Conservation (phyloP, 1,140 invertebrate genomes). For the Sinella curviseta region DNA sequence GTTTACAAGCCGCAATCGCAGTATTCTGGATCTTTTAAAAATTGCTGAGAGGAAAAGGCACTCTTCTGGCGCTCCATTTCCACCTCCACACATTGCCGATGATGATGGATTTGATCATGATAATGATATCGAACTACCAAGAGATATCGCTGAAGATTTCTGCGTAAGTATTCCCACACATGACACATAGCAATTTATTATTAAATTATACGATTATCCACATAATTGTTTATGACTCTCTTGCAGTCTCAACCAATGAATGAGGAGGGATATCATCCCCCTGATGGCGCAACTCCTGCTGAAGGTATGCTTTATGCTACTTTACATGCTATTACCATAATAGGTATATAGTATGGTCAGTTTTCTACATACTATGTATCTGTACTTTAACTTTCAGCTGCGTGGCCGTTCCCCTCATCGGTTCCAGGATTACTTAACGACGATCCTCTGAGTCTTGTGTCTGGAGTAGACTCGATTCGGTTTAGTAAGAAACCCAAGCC, state of each 20-base stretch:
- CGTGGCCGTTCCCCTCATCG: background rate
- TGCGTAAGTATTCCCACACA: background rate
- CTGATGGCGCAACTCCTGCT: background rate
- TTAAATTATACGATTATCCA: background rate
- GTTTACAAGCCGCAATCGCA: background rate
- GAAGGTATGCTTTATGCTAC: background rate
- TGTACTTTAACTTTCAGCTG: background rate
- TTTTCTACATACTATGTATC: background rate
- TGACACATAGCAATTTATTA: background rate
- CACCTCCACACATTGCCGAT: background rate
- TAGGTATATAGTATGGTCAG: background rate
- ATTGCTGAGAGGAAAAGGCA: background rate
- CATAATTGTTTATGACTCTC: background rate
- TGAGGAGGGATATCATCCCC: background rate
- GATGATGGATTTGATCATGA: conserved; percentile 4
- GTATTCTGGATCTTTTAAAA: background rate
- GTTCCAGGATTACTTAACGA: background rate
- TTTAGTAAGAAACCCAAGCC: conserved; percentile 42
- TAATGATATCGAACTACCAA: background rate
- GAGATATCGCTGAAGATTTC: background rate
- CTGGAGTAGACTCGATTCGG: conserved; percentile 24
- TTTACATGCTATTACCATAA: background rate
- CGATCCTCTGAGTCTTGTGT: background rate
- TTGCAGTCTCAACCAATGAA: conserved; percentile 7
- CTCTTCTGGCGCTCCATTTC: background rate